Conservation (phyloP, 2,113 vertebrate species). For the Candoia aspera region DNA sequence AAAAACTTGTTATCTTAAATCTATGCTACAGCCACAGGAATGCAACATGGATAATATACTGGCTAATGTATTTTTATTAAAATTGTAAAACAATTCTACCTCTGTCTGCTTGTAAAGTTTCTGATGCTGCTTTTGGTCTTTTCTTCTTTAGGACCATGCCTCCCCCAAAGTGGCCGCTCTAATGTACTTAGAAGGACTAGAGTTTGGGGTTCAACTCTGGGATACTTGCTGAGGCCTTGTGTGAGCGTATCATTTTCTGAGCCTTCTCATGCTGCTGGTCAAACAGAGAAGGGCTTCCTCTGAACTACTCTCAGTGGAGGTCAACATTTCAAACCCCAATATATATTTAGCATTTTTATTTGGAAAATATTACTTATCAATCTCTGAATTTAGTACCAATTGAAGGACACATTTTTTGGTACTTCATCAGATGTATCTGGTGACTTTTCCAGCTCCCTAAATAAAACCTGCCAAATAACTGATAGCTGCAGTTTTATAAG, state of each 20-base stretch:
- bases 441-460: slow-evolving; percentile 13
- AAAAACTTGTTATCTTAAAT: background rate
- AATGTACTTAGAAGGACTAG: background rate
- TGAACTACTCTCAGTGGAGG: background rate
- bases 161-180: background rate
- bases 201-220: background rate
- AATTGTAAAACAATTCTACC: background rate
- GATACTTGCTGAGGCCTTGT: background rate
- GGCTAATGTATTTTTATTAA: background rate
- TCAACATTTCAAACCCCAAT: background rate
- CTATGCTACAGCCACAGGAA: background rate
- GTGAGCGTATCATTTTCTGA: background rate
- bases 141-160: too few species aligned
- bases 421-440: slow-evolving; percentile 25
- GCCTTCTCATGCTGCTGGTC: background rate
- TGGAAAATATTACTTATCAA: background rate
- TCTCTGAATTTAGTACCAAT: slow-evolving; percentile 8
- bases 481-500: slow-evolving; percentile 14
- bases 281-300: background rate
- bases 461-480: slow-evolving; percentile 28
- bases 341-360: background rate
- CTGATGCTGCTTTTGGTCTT: background rate
- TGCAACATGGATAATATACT: background rate
- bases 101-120: background rate
- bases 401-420: background rate